A percentile compares a stretch with the other conserved stretches of the same genome.
phyloP scores from a whole-genome alignment of 2,797 vertebrate genomes.

The Harpagifer antarcticus region DNA sequence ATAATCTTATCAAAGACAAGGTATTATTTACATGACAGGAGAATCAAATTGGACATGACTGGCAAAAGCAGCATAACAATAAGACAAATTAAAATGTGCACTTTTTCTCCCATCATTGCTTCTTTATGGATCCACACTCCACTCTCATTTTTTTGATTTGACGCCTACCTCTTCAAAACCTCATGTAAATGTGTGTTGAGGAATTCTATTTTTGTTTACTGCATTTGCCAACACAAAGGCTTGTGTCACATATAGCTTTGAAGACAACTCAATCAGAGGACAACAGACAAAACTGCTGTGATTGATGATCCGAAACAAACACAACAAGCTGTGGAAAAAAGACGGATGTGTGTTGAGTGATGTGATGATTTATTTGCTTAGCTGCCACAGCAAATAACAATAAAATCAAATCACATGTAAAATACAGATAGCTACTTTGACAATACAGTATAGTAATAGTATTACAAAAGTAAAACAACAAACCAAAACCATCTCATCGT shows the following conservation, averaged over 20 bases:
- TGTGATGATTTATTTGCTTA: conserved; percentile 68
- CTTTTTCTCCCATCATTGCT: conserved; percentile 38
- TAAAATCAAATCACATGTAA: conserved; percentile 47
- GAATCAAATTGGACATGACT: conserved; percentile 72
- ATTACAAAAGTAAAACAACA: neutral
- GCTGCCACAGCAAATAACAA: conserved; percentile 63
- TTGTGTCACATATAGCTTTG: conserved; percentile 65
- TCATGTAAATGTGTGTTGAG: conserved; percentile 66
- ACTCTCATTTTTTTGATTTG: conserved; percentile 67
- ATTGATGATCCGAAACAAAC: conserved; percentile 75
- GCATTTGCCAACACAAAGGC: conserved; percentile 69
- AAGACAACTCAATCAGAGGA: conserved; percentile 74
- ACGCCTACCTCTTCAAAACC: conserved; percentile 65
- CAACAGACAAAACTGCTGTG: conserved; percentile 55
- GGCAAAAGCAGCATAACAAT: conserved; percentile 54
- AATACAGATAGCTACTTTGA: conserved; percentile 34
- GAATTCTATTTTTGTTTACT: conserved; percentile 79
- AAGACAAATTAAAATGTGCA: conserved; percentile 55
- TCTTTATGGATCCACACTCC: conserved; percentile 57
- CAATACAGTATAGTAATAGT: neutral
- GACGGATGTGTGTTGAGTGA: conserved; percentile 39
- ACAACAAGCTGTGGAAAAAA: conserved; percentile 48
- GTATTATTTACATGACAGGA: conserved; percentile 57
- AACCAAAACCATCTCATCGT: neutral
- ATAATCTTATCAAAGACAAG: conserved; percentile 30